Conservation (phyloP, 2,113 vertebrate species). For the Catharus bicknelli region DNA sequence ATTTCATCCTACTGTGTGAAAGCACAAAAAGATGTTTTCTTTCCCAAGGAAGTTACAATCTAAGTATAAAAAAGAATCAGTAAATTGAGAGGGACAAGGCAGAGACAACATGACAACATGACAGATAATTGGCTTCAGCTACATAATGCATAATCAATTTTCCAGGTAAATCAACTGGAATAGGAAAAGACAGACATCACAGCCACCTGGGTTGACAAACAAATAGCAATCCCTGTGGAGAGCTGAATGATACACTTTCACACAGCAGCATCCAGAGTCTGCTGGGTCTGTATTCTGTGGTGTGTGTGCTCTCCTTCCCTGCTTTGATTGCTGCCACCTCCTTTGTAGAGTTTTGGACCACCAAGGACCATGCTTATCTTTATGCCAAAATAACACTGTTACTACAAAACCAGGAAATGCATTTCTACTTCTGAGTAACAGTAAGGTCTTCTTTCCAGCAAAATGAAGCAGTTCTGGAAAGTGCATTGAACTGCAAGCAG, state of each 20-base stretch:
- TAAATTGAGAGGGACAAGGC: neutral
- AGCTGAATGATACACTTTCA: neutral
- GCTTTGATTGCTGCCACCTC: neutral
- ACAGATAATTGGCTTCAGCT: neutral
- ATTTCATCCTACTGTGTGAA: neutral
- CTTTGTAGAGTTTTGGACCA: neutral
- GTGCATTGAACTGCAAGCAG: neutral
- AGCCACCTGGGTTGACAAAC: neutral
- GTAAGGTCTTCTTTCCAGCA: neutral
- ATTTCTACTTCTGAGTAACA: neutral
- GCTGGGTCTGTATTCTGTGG: neutral
- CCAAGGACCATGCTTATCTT: neutral
- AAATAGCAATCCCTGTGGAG: neutral
- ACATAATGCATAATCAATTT: neutral
- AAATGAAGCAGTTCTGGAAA: neutral
- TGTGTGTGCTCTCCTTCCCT: neutral
- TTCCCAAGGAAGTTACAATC: neutral
- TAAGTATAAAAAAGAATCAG: neutral
- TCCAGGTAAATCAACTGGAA: neutral
- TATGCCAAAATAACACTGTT: neutral
- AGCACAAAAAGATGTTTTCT: neutral
- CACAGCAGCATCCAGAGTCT: neutral
- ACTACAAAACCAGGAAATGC: neutral
- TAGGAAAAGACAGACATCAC: neutral
- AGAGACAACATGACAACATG: neutral